phyloP scores from a whole-genome alignment of 2,797 vertebrate species.

The Pteronotus mesoamericanus region DNA sequence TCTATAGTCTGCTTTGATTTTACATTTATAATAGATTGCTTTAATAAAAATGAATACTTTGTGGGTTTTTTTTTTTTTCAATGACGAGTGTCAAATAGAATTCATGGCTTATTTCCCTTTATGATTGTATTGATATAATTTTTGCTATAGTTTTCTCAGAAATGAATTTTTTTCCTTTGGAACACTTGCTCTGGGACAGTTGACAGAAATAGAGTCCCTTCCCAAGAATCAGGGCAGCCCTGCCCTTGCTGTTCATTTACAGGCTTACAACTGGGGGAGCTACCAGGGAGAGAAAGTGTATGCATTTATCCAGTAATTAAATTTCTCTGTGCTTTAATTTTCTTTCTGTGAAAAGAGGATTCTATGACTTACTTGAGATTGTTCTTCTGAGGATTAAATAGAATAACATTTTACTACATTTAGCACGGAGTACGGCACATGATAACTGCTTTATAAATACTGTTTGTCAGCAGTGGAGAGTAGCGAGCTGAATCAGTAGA shows the following conservation, averaged over 20 bases:
- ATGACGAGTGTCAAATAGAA: background rate
- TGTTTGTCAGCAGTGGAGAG: background rate
- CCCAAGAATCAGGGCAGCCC: background rate
- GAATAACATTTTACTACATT: background rate
- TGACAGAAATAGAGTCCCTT: background rate
- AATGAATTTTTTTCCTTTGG: background rate
- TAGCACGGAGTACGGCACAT: background rate
- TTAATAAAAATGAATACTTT: background rate
- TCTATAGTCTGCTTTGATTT: background rate
- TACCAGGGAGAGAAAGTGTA: background rate
- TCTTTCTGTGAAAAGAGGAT: background rate
- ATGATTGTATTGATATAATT: background rate
- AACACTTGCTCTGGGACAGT: background rate
- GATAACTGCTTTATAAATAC: background rate
- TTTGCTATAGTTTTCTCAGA: background rate
- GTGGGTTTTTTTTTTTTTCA: background rate
- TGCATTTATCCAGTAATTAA: background rate
- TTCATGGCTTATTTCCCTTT: background rate
- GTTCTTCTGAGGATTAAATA: background rate
- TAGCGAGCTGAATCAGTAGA: background rate
- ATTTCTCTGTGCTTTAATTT: background rate
- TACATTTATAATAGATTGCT: background rate
- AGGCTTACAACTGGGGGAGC: background rate
- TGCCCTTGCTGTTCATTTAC: rapidly evolving
- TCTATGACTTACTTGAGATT: background rate